phyloP scores from a whole-genome alignment of 2,113 vertebrate species.

The Abramis brama region DNA sequence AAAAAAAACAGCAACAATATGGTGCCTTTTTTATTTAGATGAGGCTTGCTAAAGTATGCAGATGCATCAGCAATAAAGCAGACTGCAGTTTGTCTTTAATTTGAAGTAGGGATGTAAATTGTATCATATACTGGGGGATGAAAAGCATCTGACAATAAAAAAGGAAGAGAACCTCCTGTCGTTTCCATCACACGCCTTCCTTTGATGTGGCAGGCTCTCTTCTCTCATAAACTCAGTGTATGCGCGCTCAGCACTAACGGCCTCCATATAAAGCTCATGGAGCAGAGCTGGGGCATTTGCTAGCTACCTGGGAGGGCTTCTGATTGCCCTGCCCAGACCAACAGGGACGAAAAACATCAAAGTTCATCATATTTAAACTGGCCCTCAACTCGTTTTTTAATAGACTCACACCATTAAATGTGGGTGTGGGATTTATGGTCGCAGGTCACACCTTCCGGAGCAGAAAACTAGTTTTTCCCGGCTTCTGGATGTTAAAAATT shows the following conservation, averaged over 20 bases:
- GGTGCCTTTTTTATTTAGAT: background rate
- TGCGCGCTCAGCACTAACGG: constrained; percentile 61
- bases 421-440: constrained; percentile 38
- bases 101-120: constrained; percentile 83
- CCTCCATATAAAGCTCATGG: constrained; percentile 47
- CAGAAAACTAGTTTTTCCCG: constrained; percentile 3
- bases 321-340: constrained; percentile 27
- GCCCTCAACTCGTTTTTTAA: constrained; percentile 30
- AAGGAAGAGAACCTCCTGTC: constrained; percentile 77
- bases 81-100: constrained; percentile 73
- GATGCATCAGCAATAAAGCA: background rate
- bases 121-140: constrained; percentile 79
- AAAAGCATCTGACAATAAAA: constrained; percentile 84
- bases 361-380: constrained; percentile 46
- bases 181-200: constrained; percentile 76
- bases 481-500: background rate
- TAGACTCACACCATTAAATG: constrained; percentile 28
- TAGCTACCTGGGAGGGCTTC: constrained; percentile 36
- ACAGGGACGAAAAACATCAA: constrained; percentile 41
- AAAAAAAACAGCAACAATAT: background rate
- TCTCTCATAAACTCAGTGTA: constrained; percentile 71
- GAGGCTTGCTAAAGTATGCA: constrained; percentile 11
- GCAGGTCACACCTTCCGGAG: constrained; percentile 30
- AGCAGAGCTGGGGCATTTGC: constrained; percentile 28
- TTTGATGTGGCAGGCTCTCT: constrained; percentile 80